phyloP scores from a whole-genome alignment of 2,888 invertebrate species.

The Patella caerulea region DNA sequence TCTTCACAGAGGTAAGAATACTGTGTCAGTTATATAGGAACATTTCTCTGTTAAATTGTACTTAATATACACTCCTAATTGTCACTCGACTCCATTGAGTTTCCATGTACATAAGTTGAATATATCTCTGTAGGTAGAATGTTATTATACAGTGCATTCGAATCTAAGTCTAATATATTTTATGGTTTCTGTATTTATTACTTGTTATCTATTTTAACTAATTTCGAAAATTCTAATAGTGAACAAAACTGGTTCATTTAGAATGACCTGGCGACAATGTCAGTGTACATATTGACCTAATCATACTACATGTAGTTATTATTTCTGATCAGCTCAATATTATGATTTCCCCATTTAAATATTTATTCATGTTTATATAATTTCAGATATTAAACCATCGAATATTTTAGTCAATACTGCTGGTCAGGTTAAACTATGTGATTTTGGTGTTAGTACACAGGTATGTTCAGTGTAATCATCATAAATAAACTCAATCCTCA shows the following conservation, averaged over 20 bases:
- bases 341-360: no score
- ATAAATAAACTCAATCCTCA: no score
- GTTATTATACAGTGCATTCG: background rate
- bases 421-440: conserved; percentile 71
- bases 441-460: conserved; percentile 72
- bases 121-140: background rate
- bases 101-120: background rate
- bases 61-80: no score
- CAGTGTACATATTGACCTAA: background rate
- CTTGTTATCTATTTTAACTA: no score
- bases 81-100: no score
- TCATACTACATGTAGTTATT: background rate
- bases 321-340: background rate
- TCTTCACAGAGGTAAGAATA: conserved; percentile 67
- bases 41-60: no score
- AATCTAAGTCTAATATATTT: background rate
- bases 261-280: background rate
- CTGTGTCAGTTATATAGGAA: background rate
- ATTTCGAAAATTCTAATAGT: no score
- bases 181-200: background rate
- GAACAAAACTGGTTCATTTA: no score
- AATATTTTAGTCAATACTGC: conserved; percentile 70
- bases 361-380: background rate
- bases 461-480: conserved; percentile 36
- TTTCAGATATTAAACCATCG: conserved; percentile 71